Conservation (phyloP, 2,797 vertebrate genomes). For the Xiphophorus birchmanni region DNA sequence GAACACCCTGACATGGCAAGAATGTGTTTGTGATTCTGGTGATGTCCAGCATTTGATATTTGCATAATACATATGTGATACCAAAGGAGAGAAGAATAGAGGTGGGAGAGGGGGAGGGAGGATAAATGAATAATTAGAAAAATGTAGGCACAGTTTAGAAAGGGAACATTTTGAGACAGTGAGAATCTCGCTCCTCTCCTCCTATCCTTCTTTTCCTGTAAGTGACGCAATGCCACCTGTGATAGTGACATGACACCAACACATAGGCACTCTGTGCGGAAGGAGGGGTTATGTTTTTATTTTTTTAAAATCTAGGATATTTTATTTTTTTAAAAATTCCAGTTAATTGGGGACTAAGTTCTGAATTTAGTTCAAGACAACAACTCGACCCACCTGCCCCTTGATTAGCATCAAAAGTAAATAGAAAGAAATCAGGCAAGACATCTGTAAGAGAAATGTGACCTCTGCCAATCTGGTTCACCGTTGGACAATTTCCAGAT, state of each 20-base stretch:
- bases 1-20: conserved; percentile 21
- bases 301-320: neutral
- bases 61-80: conserved; percentile 44
- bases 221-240: conserved; percentile 54
- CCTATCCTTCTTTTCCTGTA: conserved; percentile 11
- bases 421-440: neutral
- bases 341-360: neutral
- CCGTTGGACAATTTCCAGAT: neutral
- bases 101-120: neutral
- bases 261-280: neutral
- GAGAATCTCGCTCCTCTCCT: neutral
- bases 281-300: neutral
- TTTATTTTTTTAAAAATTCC: neutral
- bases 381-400: neutral
- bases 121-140: neutral
- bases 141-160: conserved; percentile 6
- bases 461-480: neutral
- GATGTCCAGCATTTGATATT: conserved; percentile 54
- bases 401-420: neutral
- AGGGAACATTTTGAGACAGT: conserved; percentile 18
- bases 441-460: neutral
- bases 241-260: conserved; percentile 48
- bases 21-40: conserved; percentile 56
- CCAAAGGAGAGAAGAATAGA: neutral
- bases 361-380: neutral